A percentile compares a stretch with the other conserved stretches of the same genome.
These are phyloP conservation scores for Monochamus alternatus DNA, from an alignment of 2,888 invertebrate species.

Conservation along the genomic window DNA sequence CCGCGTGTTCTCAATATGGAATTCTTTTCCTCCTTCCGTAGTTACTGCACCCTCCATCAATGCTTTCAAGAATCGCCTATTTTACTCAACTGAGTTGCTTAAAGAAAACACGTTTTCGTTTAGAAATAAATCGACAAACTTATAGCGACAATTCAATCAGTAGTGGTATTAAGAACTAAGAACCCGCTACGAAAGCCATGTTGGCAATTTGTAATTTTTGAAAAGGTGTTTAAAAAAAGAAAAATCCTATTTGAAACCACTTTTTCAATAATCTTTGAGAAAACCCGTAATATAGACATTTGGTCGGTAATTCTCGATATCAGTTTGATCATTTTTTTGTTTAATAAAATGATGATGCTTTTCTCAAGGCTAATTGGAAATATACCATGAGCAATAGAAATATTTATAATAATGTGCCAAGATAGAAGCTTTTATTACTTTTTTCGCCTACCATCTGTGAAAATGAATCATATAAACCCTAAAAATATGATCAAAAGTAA, in stretches of 20 bases:
- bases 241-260: not conserved
- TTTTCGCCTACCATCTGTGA: not conserved
- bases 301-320: not conserved
- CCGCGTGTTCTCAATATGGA: too few species aligned
- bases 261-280: too few species aligned
- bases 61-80: too few species aligned
- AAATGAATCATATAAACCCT: too few species aligned
- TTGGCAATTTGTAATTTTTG: not conserved
- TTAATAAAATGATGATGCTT: not conserved
- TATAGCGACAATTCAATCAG: too few species aligned
- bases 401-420: not conserved
- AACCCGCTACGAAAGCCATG: not conserved
- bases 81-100: too few species aligned
- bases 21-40: too few species aligned
- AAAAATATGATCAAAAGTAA: too few species aligned
- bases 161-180: too few species aligned
- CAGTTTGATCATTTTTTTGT: not conserved
- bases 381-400: not conserved
- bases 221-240: not conserved
- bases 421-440: not conserved
- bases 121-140: too few species aligned
- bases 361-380: not conserved
- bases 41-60: too few species aligned
- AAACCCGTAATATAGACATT: not conserved
- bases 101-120: too few species aligned